Conservation (phyloP, 2,888 invertebrate genomes). For the Lycophotia porphyrea region DNA sequence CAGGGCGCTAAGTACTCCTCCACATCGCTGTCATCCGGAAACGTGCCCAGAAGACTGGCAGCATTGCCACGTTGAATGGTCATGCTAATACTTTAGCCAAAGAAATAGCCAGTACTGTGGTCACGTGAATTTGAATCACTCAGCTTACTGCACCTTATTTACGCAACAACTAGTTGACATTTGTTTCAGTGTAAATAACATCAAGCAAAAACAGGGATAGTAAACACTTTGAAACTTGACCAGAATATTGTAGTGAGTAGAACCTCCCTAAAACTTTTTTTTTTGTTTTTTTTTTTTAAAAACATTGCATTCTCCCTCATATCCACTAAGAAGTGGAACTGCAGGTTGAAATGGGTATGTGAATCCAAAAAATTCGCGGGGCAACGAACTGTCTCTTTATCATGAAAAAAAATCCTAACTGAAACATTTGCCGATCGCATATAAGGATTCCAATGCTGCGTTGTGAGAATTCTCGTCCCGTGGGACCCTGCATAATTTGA, state of each 20-base stretch:
- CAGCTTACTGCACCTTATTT: no score
- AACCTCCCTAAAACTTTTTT: background rate
- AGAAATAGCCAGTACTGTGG: no score
- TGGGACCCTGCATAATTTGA: constrained; percentile 21
- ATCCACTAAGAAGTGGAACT: background rate
- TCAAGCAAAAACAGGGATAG: background rate
- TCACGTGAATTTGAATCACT: no score
- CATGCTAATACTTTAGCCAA: no score
- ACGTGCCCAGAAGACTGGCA: no score
- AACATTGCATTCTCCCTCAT: background rate
- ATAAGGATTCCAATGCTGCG: constrained; percentile 14
- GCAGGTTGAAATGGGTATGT: background rate
- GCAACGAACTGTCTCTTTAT: background rate
- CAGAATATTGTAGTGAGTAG: background rate
- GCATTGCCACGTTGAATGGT: no score
- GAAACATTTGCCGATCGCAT: constrained; percentile 28
- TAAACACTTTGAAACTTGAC: background rate
- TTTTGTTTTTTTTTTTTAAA: no score
- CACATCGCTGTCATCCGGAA: no score
- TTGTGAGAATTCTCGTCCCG: constrained; percentile 4
- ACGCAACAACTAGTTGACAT: background rate
- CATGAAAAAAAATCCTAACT: constrained; percentile 9
- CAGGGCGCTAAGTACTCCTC: no score
- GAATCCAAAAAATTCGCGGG: background rate
- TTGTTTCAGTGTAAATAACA: background rate